Percentiles rank a stretch among this genome's conserved stretches.
Evolutionary conservation across 2,113 vertebrate species (phyloP).

Genomic region (Hippocampus mohnikei): DNA sequence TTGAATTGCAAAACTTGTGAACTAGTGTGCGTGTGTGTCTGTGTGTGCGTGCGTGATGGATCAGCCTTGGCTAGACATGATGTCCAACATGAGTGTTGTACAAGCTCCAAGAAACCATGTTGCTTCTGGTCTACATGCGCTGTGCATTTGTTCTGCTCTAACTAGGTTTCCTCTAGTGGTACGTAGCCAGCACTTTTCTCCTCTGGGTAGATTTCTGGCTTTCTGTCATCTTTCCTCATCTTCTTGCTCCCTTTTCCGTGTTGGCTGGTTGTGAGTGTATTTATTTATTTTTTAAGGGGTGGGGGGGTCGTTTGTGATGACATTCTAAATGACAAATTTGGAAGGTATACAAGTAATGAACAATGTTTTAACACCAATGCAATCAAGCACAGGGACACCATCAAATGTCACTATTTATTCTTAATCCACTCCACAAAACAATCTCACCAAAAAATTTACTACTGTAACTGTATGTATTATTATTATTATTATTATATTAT

Average conservation of each 20-base stretch:
- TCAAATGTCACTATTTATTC: background rate
- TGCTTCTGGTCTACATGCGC: slow-evolving; percentile 61
- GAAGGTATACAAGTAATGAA: background rate
- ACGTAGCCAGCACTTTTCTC: slow-evolving; percentile 21
- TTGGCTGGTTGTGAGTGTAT: background rate
- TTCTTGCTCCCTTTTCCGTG: background rate
- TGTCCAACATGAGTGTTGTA: slow-evolving; percentile 65
- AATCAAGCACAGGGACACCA: background rate
- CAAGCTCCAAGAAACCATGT: slow-evolving; percentile 60
- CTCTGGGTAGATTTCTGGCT: background rate
- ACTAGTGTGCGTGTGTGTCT: slow-evolving; percentile 10
- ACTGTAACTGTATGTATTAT: background rate
- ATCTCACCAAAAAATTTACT: background rate
- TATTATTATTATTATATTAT: background rate
- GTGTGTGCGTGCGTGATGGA: slow-evolving; percentile 53
- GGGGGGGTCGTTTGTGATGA: background rate
- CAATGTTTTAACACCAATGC: background rate
- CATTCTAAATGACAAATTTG: background rate
- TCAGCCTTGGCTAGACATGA: slow-evolving; percentile 61
- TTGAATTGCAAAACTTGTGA: slow-evolving; percentile 37
- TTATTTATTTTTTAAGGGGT: background rate
- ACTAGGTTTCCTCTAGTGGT: slow-evolving; percentile 53
- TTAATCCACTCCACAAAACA: background rate
- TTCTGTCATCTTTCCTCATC: background rate
- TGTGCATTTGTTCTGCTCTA: slow-evolving; percentile 62